A percentile compares a stretch with the other conserved stretches of the same genome.
These are phyloP conservation scores for Ctenodactylus gundi DNA, from an alignment of 2,113 vertebrate genomes.

Conservation along the genomic window DNA sequence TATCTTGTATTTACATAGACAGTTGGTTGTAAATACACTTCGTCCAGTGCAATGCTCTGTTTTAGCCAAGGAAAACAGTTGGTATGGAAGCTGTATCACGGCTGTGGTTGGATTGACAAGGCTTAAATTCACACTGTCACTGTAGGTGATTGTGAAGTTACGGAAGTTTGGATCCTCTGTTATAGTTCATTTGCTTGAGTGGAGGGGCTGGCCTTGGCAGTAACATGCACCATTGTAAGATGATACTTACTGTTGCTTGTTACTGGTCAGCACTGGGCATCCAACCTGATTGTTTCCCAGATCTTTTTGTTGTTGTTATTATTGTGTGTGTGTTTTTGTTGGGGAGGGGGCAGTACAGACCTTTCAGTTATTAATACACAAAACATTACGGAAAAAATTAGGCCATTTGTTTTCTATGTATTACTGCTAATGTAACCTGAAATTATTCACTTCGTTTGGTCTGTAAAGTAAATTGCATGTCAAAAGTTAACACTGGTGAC, in stretches of 20 bases:
- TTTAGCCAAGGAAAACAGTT: slow-evolving; percentile 44
- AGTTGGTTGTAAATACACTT: slow-evolving; percentile 64
- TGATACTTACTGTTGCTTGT: neutral
- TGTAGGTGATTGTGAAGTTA: neutral
- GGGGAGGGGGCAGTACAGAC: neutral
- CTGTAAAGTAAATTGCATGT: neutral
- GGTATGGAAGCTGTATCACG: neutral
- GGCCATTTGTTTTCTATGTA: neutral
- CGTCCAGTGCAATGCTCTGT: slow-evolving; percentile 47
- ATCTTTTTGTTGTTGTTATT: neutral
- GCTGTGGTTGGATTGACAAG: neutral
- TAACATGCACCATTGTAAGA: neutral
- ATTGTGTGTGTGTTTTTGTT: too few species aligned
- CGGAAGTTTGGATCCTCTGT: neutral
- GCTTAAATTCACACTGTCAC: neutral
- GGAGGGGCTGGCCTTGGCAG: neutral
- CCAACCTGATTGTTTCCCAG: neutral
- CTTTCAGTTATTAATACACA: neutral
- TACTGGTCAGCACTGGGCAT: neutral
- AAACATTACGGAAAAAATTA: neutral
- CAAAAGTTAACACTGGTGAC: neutral
- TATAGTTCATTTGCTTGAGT: neutral
- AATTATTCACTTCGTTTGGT: neutral
- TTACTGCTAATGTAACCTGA: neutral
- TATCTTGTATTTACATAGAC: slow-evolving; percentile 60